phyloP scores from a whole-genome alignment of 2,888 invertebrate species.

The Lithophane semibrunnea region DNA sequence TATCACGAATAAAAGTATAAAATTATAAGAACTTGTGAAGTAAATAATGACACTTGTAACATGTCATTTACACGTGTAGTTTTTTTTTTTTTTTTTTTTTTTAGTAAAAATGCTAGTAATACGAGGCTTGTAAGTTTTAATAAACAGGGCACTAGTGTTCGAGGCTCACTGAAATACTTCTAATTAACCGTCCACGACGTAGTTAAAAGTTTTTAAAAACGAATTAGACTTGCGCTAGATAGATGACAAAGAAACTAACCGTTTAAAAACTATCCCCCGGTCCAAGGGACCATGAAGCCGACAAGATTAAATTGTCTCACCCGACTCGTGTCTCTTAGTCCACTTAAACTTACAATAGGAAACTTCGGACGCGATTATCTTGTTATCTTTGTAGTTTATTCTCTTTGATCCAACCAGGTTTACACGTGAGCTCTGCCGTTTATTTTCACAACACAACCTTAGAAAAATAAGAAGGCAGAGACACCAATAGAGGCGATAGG shows the following conservation, averaged over 20 bases:
- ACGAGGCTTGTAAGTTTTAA: too few relatives aligned
- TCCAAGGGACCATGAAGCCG: constrained; percentile 78
- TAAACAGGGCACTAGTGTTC: background rate
- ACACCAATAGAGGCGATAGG: constrained; percentile 42
- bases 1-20: too few relatives aligned
- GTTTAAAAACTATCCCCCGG: constrained; percentile 81
- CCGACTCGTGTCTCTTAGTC: constrained; percentile 77
- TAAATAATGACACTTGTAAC: too few relatives aligned
- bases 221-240: constrained; percentile 76
- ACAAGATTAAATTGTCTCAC: constrained; percentile 86
- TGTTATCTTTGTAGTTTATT: constrained; percentile 82
- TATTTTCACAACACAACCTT: constrained; percentile 54
- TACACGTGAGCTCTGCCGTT: constrained; percentile 53
- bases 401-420: constrained; percentile 59
- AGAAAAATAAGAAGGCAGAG: constrained; percentile 45
- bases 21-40: too few relatives aligned
- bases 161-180: constrained; percentile 61
- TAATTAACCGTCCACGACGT: constrained; percentile 72
- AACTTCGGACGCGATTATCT: constrained; percentile 84
- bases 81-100: too few relatives aligned
- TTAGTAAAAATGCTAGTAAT: too few relatives aligned
- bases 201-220: constrained; percentile 77
- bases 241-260: constrained; percentile 82
- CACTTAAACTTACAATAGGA: constrained; percentile 82
- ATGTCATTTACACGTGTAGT: too few relatives aligned